Conservation (phyloP, 2,888 invertebrate genomes). For the Drosophila kanekoi region DNA sequence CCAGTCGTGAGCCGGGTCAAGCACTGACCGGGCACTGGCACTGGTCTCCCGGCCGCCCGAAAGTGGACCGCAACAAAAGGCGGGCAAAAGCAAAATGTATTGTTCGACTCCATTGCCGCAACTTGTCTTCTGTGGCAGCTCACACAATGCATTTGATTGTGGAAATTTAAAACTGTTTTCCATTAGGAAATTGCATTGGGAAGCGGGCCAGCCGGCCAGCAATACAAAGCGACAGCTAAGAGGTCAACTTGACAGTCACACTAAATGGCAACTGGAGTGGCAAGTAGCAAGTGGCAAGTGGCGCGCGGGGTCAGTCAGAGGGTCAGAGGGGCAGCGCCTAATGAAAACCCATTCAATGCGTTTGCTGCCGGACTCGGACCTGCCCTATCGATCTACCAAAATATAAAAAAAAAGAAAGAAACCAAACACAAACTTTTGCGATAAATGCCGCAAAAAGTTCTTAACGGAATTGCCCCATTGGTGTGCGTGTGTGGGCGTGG, state of each 20-base stretch:
- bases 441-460: constrained; percentile 12
- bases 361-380: constrained; percentile 6
- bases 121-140: constrained; percentile 22
- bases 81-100: constrained; percentile 21
- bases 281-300: constrained; percentile 1
- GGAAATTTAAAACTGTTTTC: constrained; percentile 63
- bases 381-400: constrained; percentile 28
- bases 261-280: constrained; percentile 11
- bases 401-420: not conserved
- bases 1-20: constrained; percentile 7
- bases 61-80: constrained; percentile 2
- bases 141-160: constrained; percentile 63
- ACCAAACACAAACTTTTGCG: constrained; percentile 9
- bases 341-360: constrained; percentile 35
- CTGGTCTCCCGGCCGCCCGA: not conserved
- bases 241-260: constrained; percentile 43
- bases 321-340: constrained; percentile 12
- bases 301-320: too few relatives aligned
- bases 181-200: constrained; percentile 67
- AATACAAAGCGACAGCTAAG: constrained; percentile 16
- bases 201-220: not conserved
- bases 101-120: constrained; percentile 37
- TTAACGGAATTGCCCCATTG: constrained; percentile 21
- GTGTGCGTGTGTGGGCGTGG: constrained; percentile 6
- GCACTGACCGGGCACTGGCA: not conserved